phyloP scores from a whole-genome alignment of 2,113 vertebrate genomes.

The Corythoichthys intestinalis region DNA sequence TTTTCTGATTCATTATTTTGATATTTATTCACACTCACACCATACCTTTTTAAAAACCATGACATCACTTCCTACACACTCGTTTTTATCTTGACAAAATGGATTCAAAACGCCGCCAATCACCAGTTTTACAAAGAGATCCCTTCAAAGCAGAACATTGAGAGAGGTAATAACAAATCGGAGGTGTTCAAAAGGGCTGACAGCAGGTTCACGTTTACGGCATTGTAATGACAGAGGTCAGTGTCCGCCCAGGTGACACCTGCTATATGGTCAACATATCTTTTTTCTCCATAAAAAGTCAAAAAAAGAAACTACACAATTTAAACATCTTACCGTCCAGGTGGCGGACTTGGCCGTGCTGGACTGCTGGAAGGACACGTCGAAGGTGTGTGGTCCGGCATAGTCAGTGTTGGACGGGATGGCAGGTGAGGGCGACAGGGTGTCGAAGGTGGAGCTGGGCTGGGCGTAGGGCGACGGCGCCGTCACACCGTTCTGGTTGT shows the following conservation, averaged over 20 bases:
- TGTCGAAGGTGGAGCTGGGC: constrained; percentile 96
- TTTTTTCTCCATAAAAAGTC: too few species aligned
- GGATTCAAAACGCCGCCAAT: too few species aligned
- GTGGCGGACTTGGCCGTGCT: constrained; percentile 98
- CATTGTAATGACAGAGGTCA: background rate
- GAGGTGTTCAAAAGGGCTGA: background rate
- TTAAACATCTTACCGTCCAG: constrained; percentile 88
- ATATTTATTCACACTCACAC: too few species aligned
- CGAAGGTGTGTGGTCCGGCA: constrained; percentile 94
- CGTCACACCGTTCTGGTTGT: constrained; percentile 89
- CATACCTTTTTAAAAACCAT: background rate
- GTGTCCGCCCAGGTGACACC: background rate
- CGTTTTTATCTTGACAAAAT: background rate
- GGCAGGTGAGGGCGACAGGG: constrained; percentile 91
- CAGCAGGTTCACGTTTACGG: background rate
- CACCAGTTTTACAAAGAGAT: too few species aligned
- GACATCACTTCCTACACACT: background rate
- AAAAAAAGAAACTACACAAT: background rate
- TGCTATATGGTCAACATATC: too few species aligned
- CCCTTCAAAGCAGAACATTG: background rate
- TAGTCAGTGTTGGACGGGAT: constrained; percentile 99
- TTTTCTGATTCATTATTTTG: too few species aligned
- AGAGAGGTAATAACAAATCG: background rate
- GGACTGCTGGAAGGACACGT: constrained; percentile 98
- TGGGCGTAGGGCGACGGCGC: constrained; percentile 94